These are phyloP conservation scores for Trachelus iudaicus DNA, from an alignment of 2,888 invertebrate species.

Conservation along the genomic window DNA sequence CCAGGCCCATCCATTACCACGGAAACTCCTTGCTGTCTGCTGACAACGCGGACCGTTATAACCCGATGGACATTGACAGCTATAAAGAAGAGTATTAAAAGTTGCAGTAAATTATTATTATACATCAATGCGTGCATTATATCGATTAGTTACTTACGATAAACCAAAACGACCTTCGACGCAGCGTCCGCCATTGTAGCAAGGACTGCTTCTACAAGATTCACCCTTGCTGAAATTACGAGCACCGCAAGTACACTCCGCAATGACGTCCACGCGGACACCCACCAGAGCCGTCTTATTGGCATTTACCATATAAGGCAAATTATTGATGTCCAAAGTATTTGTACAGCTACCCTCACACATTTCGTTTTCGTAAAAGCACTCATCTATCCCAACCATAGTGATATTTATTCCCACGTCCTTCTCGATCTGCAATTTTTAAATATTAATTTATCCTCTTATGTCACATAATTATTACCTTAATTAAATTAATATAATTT, in stretches of 20 bases:
- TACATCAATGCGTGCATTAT: background rate
- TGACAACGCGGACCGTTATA: slow-evolving; percentile 98
- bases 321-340: slow-evolving; percentile 85
- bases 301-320: slow-evolving; percentile 96
- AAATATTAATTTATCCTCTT: slow-evolving; percentile 2
- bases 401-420: slow-evolving; percentile 96
- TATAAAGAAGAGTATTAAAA: slow-evolving; percentile 45
- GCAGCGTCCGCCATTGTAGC: slow-evolving; percentile 97
- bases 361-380: slow-evolving; percentile 92
- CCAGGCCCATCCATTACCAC: slow-evolving; percentile 98
- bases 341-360: slow-evolving; percentile 98
- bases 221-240: slow-evolving; percentile 91
- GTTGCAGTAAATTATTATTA: background rate
- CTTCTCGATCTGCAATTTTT: slow-evolving; percentile 77
- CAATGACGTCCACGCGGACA: slow-evolving; percentile 90
- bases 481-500: background rate
- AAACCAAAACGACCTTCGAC: slow-evolving; percentile 90
- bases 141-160: slow-evolving; percentile 57
- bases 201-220: slow-evolving; percentile 89
- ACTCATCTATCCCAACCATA: slow-evolving; percentile 98
- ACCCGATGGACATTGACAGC: slow-evolving; percentile 91
- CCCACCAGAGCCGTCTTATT: slow-evolving; percentile 97
- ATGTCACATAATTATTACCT: background rate
- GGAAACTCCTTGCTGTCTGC: slow-evolving; percentile 94
- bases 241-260: slow-evolving; percentile 94